Percentiles rank a stretch among this genome's conserved stretches.
Evolutionary conservation across 2,888 invertebrate genomes (phyloP).

Genomic region (Tiphia femorata): DNA sequence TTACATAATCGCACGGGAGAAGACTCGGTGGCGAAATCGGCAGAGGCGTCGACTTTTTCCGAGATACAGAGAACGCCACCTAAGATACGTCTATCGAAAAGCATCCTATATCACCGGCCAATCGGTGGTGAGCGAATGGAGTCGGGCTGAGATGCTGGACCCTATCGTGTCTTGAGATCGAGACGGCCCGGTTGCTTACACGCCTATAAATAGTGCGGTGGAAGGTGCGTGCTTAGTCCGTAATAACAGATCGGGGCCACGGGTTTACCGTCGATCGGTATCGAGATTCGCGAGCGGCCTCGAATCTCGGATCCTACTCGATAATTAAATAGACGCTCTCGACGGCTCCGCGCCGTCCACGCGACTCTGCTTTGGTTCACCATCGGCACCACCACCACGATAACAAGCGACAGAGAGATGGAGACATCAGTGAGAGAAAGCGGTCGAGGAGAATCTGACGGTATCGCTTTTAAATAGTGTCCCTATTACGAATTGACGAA

Average conservation of each 20-base stretch:
- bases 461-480: too few relatives aligned
- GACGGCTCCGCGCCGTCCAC: slow-evolving; percentile 27
- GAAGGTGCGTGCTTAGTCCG: slow-evolving; percentile 15
- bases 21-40: too few relatives aligned
- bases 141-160: slow-evolving; percentile 12
- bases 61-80: too few relatives aligned
- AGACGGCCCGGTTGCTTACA: slow-evolving; percentile 8
- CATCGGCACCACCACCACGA: too few relatives aligned
- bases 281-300: slow-evolving; percentile 30
- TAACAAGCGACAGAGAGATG: too few relatives aligned
- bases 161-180: slow-evolving; percentile 31
- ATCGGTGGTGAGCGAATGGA: slow-evolving; percentile 36
- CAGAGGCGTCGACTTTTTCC: too few relatives aligned
- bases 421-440: too few relatives aligned
- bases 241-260: slow-evolving; percentile 53
- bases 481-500: too few relatives aligned
- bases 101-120: slow-evolving; percentile 42
- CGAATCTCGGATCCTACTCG: slow-evolving; percentile 41
- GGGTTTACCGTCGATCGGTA: slow-evolving; percentile 44
- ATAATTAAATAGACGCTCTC: slow-evolving; percentile 46
- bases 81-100: too few relatives aligned
- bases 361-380: too few relatives aligned
- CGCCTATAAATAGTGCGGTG: slow-evolving; percentile 47
- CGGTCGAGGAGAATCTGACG: too few relatives aligned
- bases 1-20: too few relatives aligned